These are phyloP conservation scores for Cataglyphis altisquamis DNA, from an alignment of 2,888 invertebrate species.

Conservation along the genomic window DNA sequence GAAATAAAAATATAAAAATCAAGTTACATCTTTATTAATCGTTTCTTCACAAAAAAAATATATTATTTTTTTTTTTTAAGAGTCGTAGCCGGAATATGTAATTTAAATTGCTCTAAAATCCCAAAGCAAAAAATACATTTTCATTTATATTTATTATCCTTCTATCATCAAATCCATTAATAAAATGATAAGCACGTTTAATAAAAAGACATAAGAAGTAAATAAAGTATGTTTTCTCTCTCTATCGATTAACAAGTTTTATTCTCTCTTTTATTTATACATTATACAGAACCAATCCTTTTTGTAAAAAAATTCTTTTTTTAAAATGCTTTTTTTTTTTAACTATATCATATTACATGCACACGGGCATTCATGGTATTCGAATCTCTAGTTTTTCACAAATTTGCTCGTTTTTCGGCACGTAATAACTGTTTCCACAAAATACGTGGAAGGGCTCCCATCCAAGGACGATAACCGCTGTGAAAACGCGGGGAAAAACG, in stretches of 20 bases:
- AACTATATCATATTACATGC: not conserved
- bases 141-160: not conserved
- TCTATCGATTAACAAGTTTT: not conserved
- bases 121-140: not conserved
- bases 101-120: not conserved
- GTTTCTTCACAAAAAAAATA: not conserved
- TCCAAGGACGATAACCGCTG: constrained; percentile 27
- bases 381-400: not conserved
- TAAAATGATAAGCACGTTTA: not conserved
- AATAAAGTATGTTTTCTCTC: too few species aligned
- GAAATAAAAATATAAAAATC: not conserved
- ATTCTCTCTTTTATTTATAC: not conserved
- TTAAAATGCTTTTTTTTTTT: not conserved
- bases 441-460: not conserved
- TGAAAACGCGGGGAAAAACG: constrained; percentile 52
- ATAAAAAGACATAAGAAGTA: not conserved
- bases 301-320: not conserved
- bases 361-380: not conserved
- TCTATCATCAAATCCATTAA: not conserved
- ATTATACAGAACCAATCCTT: not conserved
- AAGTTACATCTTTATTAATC: not conserved
- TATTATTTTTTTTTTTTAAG: not conserved
- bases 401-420: constrained; percentile 3
- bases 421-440: constrained; percentile 1
- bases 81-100: not conserved